A percentile compares a stretch with the other conserved stretches of the same genome.
These are phyloP conservation scores for Psix sp. DNA, from an alignment of 1,140 invertebrate species.

Conservation along the genomic window DNA sequence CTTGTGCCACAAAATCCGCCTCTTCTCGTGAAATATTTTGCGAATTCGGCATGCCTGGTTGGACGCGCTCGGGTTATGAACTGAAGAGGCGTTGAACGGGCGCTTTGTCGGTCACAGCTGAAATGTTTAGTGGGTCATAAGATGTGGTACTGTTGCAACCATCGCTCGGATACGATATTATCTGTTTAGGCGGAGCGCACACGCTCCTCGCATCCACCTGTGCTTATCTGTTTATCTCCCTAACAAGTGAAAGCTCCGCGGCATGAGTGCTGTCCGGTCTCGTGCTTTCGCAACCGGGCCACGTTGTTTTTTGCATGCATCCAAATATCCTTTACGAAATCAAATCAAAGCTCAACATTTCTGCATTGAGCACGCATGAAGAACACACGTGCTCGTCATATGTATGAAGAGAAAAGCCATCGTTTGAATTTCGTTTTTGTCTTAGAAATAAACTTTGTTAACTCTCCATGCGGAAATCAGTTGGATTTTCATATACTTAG, in stretches of 20 bases:
- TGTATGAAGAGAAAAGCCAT: constrained; percentile 5
- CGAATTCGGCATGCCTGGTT: no score
- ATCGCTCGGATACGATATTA: constrained; percentile 63
- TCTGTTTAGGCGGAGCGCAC: constrained; percentile 61
- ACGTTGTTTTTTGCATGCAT: constrained; percentile 34
- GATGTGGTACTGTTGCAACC: constrained; percentile 60
- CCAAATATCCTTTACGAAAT: constrained; percentile 35
- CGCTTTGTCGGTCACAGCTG: constrained; percentile 65
- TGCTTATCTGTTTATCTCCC: constrained; percentile 50
- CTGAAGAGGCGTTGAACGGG: constrained; percentile 60
- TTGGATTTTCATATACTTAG: no score
- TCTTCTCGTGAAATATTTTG: no score
- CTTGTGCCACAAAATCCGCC: no score
- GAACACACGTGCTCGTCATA: constrained; percentile 18
- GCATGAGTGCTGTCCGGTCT: constrained; percentile 35
- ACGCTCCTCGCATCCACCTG: constrained; percentile 48
- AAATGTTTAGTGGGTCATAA: constrained; percentile 67
- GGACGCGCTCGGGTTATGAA: no score
- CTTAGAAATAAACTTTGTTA: no score
- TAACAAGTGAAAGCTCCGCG: constrained; percentile 64
- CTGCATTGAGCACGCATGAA: constrained; percentile 1
- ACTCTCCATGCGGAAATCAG: no score
- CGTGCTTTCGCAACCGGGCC: constrained; percentile 24
- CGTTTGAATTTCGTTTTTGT: not conserved
- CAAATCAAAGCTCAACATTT: constrained; percentile 3